phyloP scores from a whole-genome alignment of 2,888 invertebrate species.

The Athalia cordata region DNA sequence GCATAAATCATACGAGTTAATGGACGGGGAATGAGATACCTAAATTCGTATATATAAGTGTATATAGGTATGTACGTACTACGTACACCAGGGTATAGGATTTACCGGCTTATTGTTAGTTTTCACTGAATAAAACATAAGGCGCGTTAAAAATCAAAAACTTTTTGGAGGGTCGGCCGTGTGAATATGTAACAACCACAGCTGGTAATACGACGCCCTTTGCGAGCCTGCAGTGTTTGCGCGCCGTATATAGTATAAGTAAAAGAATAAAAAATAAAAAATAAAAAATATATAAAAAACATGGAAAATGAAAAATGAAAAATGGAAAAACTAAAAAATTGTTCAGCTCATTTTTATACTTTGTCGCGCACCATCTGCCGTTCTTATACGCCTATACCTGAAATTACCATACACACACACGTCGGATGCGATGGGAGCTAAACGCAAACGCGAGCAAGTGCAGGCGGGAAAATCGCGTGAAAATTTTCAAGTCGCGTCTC shows the following conservation, averaged over 20 bases:
- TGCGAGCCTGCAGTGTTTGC: constrained; percentile 10
- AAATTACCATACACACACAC: constrained; percentile 13
- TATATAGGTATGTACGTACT: not conserved
- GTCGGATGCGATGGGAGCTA: not conserved
- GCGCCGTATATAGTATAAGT: not conserved
- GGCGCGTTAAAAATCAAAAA: constrained; percentile 58
- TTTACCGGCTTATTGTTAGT: constrained; percentile 27
- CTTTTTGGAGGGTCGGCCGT: constrained; percentile 48
- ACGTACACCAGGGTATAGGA: not conserved
- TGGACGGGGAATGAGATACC: not conserved
- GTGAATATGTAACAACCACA: constrained; percentile 61
- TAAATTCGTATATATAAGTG: not conserved
- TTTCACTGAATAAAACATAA: constrained; percentile 60
- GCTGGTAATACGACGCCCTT: constrained; percentile 51
- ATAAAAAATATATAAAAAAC: constrained; percentile 15
- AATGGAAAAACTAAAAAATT: not conserved
- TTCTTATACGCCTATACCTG: constrained; percentile 1
- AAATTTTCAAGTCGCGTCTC: too few species aligned
- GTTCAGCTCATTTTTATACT: constrained; percentile 32
- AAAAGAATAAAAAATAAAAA: not conserved
- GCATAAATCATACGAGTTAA: too few species aligned
- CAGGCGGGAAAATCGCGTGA: too few species aligned
- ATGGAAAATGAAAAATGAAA: not conserved
- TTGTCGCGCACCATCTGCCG: constrained; percentile 34
- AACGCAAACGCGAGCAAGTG: not conserved